Percentiles rank a stretch among this genome's conserved stretches.
phyloP scores from a whole-genome alignment of 2,113 vertebrate genomes.

The Aythya baeri region DNA sequence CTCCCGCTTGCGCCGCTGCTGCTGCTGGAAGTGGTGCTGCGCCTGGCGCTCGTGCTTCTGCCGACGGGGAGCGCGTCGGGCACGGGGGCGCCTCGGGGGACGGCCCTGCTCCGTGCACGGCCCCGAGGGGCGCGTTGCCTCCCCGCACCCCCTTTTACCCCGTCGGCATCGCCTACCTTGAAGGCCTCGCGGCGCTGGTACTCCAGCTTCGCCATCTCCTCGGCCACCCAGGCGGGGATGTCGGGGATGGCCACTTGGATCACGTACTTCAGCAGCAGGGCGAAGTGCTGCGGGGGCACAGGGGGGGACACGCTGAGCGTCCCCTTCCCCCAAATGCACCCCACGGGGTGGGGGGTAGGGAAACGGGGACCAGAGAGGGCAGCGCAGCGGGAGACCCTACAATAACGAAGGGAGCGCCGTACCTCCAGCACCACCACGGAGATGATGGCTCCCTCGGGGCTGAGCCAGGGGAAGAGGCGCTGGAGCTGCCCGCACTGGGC shows the following conservation, averaged over 20 bases:
- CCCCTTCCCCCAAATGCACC: neutral
- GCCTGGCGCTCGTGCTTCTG: constrained; percentile 97
- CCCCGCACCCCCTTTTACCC: neutral
- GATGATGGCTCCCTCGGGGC: constrained; percentile 94
- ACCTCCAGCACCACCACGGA: constrained; percentile 98
- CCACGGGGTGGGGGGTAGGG: rapidly evolving
- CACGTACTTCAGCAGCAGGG: constrained; percentile 91
- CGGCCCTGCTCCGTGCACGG: rapidly evolving
- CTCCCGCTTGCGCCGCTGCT: constrained; percentile 93
- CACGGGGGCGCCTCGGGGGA: neutral
- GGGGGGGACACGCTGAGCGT: rapidly evolving
- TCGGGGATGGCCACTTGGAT: constrained; percentile 94
- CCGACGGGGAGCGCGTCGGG: neutral
- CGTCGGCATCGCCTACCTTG: constrained; percentile 78
- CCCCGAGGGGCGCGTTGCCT: neutral
- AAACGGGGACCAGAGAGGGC: neutral
- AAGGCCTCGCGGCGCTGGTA: constrained; percentile 95
- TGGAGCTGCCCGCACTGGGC: constrained; percentile 97
- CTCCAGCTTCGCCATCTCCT: constrained; percentile 96
- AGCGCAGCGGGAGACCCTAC: neutral
- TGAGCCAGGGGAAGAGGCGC: constrained; percentile 94
- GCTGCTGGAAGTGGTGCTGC: constrained; percentile 95
- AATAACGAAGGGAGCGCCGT: rapidly evolving
- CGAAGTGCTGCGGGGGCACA: constrained; percentile 84
- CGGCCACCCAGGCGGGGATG: constrained; percentile 91